Conservation (phyloP, 2,797 vertebrate genomes). For the Xenopus petersii region DNA sequence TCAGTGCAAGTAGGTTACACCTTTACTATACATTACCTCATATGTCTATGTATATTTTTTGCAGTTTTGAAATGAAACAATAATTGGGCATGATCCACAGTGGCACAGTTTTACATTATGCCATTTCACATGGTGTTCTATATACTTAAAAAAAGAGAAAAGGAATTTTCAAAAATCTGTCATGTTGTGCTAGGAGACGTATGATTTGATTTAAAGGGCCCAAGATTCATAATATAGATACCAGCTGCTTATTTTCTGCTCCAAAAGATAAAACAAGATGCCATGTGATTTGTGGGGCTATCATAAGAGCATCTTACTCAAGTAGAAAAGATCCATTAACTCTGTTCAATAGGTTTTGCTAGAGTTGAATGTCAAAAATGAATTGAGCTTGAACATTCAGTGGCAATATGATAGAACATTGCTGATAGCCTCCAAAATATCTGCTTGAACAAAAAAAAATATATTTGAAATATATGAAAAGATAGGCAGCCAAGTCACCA, state of each 20-base stretch:
- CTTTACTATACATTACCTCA: too few species aligned
- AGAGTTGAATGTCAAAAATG: conserved; percentile 34
- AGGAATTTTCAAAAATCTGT: conserved; percentile 5
- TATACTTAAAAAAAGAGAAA: too few species aligned
- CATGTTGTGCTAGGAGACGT: conserved; percentile 13
- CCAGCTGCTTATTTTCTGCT: conserved; percentile 27
- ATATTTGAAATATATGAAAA: too few species aligned
- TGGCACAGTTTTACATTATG: too few species aligned
- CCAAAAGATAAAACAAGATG: conserved; percentile 32
- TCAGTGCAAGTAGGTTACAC: too few species aligned
- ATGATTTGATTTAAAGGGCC: conserved; percentile 19
- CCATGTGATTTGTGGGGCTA: conserved; percentile 26
- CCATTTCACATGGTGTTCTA: too few species aligned
- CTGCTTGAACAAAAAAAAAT: too few species aligned
- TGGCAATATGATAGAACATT: conserved; percentile 3
- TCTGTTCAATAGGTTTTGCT: conserved; percentile 26
- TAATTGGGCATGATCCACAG: too few species aligned
- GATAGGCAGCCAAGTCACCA: too few species aligned
- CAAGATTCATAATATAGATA: conserved; percentile 32
- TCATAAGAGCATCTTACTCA: conserved; percentile 39
- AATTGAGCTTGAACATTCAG: conserved; percentile 15
- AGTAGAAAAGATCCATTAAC: conserved; percentile 39
- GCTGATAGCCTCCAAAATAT: too few species aligned
- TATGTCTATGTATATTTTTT: too few species aligned
- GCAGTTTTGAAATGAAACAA: too few species aligned